These are phyloP conservation scores for Synchiropus splendidus DNA, from an alignment of 2,113 vertebrate species.

Conservation along the genomic window DNA sequence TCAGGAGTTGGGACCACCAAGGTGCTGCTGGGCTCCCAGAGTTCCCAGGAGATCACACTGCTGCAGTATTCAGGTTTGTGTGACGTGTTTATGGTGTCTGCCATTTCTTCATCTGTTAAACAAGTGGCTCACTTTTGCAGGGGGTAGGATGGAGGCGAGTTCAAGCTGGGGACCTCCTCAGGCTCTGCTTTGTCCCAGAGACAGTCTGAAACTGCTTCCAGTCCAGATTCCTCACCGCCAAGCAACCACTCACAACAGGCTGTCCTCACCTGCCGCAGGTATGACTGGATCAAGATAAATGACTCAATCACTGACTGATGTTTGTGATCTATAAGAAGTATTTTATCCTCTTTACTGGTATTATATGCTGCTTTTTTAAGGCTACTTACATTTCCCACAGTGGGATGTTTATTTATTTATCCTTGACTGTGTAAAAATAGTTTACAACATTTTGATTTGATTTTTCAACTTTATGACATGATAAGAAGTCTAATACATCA, in stretches of 20 bases:
- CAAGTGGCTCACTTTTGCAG: slow-evolving; percentile 43
- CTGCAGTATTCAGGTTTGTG: slow-evolving; percentile 74
- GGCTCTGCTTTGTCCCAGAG: slow-evolving; percentile 58
- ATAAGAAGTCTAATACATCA: too few species aligned
- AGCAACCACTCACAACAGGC: slow-evolving; percentile 44
- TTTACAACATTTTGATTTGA: too few species aligned
- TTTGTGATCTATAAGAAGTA: too few species aligned
- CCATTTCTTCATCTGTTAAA: neutral
- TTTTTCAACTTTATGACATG: too few species aligned
- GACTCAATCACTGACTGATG: too few species aligned
- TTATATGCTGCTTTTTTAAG: too few species aligned
- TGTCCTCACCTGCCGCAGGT: slow-evolving; percentile 66
- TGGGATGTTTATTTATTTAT: too few species aligned
- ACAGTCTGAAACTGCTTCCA: slow-evolving; percentile 62
- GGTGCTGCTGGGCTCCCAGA: slow-evolving; percentile 69
- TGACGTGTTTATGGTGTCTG: too few species aligned
- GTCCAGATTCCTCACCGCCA: slow-evolving; percentile 64
- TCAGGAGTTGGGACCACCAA: slow-evolving; percentile 36
- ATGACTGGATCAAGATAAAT: too few species aligned
- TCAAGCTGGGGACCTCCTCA: slow-evolving; percentile 57
- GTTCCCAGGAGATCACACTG: slow-evolving; percentile 67
- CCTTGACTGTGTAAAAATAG: too few species aligned
- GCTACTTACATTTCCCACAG: too few species aligned
- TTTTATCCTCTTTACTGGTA: too few species aligned
- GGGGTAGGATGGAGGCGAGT: slow-evolving; percentile 50